These are phyloP conservation scores for Drosophila merina DNA, from an alignment of 2,888 invertebrate species.

Conservation along the genomic window DNA sequence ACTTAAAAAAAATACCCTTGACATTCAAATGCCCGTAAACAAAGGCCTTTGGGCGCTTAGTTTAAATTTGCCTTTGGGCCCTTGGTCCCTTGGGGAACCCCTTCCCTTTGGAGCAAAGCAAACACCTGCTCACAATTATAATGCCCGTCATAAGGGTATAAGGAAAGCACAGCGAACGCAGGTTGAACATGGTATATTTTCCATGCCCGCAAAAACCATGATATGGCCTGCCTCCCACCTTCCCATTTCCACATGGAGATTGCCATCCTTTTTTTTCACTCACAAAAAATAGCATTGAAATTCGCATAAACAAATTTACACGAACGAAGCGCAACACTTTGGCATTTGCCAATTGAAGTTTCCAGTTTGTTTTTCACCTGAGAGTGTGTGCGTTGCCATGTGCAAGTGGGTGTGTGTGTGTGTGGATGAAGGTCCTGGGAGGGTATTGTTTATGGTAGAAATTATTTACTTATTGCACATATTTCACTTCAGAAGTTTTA, in stretches of 20 bases:
- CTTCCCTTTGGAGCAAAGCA: slow-evolving; percentile 3
- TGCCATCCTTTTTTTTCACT: background rate
- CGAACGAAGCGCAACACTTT: slow-evolving; percentile 62
- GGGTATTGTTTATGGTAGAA: slow-evolving; percentile 21
- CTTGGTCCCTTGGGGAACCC: background rate
- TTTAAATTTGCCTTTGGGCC: background rate
- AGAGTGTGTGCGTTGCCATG: slow-evolving; percentile 3
- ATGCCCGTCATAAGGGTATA: slow-evolving; percentile 24
- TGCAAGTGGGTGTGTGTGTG: slow-evolving; percentile 5
- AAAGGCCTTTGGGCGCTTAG: no score
- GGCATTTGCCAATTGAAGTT: slow-evolving; percentile 64
- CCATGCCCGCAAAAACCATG: slow-evolving; percentile 25
- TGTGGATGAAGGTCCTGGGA: slow-evolving; percentile 25
- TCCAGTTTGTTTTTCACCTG: slow-evolving; percentile 26
- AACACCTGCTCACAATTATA: slow-evolving; percentile 19
- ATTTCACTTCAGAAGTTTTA: slow-evolving; percentile 5
- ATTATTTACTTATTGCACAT: slow-evolving; percentile 29
- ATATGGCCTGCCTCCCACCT: background rate
- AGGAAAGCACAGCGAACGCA: slow-evolving; percentile 19
- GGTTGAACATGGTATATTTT: slow-evolving; percentile 44
- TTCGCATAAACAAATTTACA: slow-evolving; percentile 71
- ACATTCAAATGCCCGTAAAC: background rate
- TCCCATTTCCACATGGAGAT: no score
- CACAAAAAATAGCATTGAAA: slow-evolving; percentile 37
- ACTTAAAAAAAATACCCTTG: background rate